These are phyloP conservation scores for Axis porcinus DNA, from an alignment of 2,113 vertebrate genomes.

Conservation along the genomic window DNA sequence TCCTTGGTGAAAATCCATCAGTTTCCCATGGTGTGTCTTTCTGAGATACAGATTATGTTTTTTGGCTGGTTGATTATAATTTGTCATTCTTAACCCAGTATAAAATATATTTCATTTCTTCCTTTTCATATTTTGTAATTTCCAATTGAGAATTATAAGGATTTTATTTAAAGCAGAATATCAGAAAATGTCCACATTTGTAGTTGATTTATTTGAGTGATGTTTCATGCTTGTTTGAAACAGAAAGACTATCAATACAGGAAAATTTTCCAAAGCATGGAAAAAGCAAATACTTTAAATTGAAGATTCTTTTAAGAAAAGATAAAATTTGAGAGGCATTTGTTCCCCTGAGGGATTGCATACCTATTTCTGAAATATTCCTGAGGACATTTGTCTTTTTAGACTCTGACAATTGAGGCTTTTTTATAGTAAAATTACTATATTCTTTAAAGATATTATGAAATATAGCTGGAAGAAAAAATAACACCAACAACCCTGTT, in stretches of 20 bases:
- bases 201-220: not conserved
- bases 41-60: constrained; percentile 37
- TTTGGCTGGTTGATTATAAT: constrained; percentile 17
- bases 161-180: not conserved
- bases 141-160: not conserved
- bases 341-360: not conserved
- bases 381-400: not conserved
- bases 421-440: constrained; percentile 20
- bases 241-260: not conserved
- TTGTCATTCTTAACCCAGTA: constrained; percentile 49
- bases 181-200: constrained; percentile 9
- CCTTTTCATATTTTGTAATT: constrained; percentile 32
- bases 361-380: constrained; percentile 33
- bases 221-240: constrained; percentile 2
- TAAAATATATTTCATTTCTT: constrained; percentile 63
- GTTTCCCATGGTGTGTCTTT: not conserved
- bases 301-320: constrained; percentile 34
- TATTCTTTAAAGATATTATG: constrained; percentile 34
- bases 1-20: constrained; percentile 33
- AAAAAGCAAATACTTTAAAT: constrained; percentile 11
- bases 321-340: constrained; percentile 12
- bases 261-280: not conserved
- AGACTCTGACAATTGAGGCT: not conserved
- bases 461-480: constrained; percentile 17
- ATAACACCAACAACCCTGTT: not conserved